phyloP scores from a whole-genome alignment of 1,140 invertebrate species.

The Phenacoccus solenopsis region DNA sequence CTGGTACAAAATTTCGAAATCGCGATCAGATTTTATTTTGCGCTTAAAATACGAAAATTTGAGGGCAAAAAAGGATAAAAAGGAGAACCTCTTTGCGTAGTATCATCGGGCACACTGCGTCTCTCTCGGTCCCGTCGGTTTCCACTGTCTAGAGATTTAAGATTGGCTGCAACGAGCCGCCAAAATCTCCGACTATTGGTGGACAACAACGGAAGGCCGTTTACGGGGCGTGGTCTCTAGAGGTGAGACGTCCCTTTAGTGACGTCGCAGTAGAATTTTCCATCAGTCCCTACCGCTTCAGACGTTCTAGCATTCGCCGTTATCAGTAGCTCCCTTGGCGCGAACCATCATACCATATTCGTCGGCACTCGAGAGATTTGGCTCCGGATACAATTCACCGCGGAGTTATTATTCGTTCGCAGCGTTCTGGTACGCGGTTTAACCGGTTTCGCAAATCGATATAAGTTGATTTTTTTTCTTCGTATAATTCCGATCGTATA shows the following conservation, averaged over 20 bases:
- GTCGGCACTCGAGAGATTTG: slow-evolving; percentile 13
- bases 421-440: background rate
- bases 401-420: background rate
- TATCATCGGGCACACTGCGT: background rate
- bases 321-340: slow-evolving; percentile 5
- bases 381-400: slow-evolving; percentile 10
- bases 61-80: background rate
- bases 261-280: slow-evolving; percentile 3
- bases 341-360: slow-evolving; percentile 5
- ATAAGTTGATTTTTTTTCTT: background rate
- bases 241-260: background rate
- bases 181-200: background rate
- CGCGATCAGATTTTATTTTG: too few species aligned
- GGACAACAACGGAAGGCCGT: background rate
- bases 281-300: background rate
- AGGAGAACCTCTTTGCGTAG: background rate
- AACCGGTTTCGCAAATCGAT: background rate
- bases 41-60: background rate
- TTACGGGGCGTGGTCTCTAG: background rate
- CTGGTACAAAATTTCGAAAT: too few species aligned
- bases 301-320: background rate
- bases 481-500: background rate
- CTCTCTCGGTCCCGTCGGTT: background rate
- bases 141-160: background rate
- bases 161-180: background rate